Evolutionary conservation across 2,888 invertebrate species (phyloP).

Genomic region (Lepidocyrtoides sp.): DNA sequence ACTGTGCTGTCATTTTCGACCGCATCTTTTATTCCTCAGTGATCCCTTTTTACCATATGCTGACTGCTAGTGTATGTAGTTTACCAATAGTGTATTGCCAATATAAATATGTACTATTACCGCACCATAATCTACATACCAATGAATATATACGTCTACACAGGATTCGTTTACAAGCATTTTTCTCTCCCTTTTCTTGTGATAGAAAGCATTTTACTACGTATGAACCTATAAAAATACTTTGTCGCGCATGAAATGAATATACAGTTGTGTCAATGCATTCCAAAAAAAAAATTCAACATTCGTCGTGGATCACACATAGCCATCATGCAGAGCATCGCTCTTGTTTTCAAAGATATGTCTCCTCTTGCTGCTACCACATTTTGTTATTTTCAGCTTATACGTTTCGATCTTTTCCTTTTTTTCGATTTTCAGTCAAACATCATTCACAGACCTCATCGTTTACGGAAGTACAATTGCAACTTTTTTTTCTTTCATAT

Average conservation of each 20-base stretch:
- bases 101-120: not conserved
- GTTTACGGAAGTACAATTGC: constrained; percentile 15
- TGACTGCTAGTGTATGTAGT: not conserved
- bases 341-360: constrained; percentile 10
- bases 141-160: too few relatives aligned
- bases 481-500: not conserved
- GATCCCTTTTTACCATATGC: constrained; percentile 54
- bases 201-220: not conserved
- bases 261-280: not conserved
- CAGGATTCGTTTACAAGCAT: too few relatives aligned
- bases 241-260: not conserved
- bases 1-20: constrained; percentile 74
- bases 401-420: not conserved
- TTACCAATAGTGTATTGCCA: too few relatives aligned
- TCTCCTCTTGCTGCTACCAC: not conserved
- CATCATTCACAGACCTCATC: constrained; percentile 3
- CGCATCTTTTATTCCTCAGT: constrained; percentile 71
- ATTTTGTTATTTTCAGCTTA: not conserved
- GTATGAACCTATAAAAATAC: not conserved
- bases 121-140: not conserved
- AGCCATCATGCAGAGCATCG: not conserved
- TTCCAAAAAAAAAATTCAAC: not conserved
- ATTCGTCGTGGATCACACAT: not conserved
- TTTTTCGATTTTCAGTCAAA: constrained; percentile 41
- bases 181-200: not conserved